These are phyloP conservation scores for Netelia virgata DNA, from an alignment of 2,888 invertebrate genomes.

Conservation along the genomic window DNA sequence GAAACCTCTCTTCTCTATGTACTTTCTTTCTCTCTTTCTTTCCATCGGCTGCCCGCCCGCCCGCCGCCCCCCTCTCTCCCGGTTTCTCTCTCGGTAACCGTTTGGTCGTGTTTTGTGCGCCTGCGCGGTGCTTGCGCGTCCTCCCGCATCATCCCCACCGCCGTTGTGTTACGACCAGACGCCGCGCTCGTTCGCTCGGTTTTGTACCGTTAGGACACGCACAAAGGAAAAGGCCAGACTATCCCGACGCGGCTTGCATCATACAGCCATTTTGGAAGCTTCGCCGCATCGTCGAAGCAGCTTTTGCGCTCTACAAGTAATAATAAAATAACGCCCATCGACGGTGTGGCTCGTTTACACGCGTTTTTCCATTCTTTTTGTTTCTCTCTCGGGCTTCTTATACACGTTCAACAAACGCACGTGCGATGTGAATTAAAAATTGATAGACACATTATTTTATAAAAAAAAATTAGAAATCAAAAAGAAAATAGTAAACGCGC, in stretches of 20 bases:
- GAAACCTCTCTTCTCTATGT: constrained; percentile 39
- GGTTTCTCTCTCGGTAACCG: constrained; percentile 59
- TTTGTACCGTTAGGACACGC: constrained; percentile 82
- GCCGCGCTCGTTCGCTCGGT: constrained; percentile 25
- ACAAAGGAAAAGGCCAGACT: constrained; percentile 84
- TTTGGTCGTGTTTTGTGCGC: constrained; percentile 64
- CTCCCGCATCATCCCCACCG: constrained; percentile 82
- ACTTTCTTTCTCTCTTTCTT: constrained; percentile 39
- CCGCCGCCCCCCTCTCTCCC: constrained; percentile 72
- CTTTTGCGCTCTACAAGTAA: constrained; percentile 51
- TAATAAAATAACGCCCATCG: constrained; percentile 14
- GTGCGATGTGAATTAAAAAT: background rate
- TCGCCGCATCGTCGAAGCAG: constrained; percentile 78
- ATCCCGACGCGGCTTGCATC: constrained; percentile 83
- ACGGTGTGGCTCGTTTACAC: constrained; percentile 15
- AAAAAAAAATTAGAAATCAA: background rate
- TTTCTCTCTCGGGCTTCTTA: background rate
- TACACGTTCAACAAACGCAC: background rate
- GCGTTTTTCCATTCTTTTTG: background rate
- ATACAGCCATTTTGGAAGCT: constrained; percentile 85
- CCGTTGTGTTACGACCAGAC: constrained; percentile 2
- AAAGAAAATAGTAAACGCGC: too few species aligned
- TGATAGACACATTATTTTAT: background rate
- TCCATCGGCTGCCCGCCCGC: constrained; percentile 61
- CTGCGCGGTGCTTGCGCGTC: constrained; percentile 81